These are phyloP conservation scores for Arctia plantaginis DNA, from an alignment of 2,888 invertebrate genomes.

Conservation along the genomic window DNA sequence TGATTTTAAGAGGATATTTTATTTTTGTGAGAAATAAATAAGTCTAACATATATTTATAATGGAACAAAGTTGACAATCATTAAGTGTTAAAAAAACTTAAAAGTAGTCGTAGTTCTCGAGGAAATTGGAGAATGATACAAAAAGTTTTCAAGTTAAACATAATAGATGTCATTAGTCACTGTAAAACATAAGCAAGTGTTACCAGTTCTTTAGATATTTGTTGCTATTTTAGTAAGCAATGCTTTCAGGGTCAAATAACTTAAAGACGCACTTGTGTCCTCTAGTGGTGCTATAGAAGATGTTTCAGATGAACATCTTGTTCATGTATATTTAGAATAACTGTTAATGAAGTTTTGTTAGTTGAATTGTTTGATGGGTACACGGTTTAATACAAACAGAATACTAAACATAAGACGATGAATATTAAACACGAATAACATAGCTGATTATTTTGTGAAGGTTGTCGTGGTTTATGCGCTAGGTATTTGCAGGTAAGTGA, in stretches of 20 bases:
- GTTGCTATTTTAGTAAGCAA: constrained; percentile 74
- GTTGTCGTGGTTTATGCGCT: not conserved
- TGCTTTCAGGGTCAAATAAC: constrained; percentile 85
- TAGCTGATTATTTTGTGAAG: not conserved
- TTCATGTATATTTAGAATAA: constrained; percentile 67
- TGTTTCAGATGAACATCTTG: constrained; percentile 67
- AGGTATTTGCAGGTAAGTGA: not conserved
- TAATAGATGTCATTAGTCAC: constrained; percentile 71
- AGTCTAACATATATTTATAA: not conserved
- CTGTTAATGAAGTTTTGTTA: constrained; percentile 61
- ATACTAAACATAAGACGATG: constrained; percentile 20
- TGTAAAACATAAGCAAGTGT: constrained; percentile 63
- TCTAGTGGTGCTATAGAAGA: constrained; percentile 59
- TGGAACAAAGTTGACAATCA: not conserved
- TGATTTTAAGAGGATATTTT: constrained; percentile 45
- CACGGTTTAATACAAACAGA: constrained; percentile 29
- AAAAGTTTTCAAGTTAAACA: constrained; percentile 36
- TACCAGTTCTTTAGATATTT: constrained; percentile 67
- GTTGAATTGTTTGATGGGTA: constrained; percentile 40
- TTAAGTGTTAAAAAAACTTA: not conserved
- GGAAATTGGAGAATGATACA: not conserved
- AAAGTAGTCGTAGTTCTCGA: not conserved
- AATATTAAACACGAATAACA: not conserved
- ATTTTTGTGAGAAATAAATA: not conserved
- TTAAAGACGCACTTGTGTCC: constrained; percentile 69